Evolutionary conservation across 2,113 vertebrate genomes (phyloP), one percentile per base, ranked within the genome.

Genomic region (Tachysurus vachellii): DNA sequence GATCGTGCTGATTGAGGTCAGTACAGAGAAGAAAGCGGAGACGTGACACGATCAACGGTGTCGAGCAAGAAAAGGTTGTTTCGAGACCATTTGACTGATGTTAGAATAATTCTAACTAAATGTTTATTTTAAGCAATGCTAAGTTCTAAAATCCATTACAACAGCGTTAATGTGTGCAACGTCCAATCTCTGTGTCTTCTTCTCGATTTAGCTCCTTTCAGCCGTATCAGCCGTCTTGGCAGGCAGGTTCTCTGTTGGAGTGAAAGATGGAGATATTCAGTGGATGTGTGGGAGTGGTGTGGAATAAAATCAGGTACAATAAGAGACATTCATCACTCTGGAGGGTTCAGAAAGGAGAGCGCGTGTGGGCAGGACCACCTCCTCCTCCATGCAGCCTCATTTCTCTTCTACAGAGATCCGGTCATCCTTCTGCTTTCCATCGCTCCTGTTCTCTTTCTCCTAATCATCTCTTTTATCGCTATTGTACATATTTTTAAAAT

Each of bases 301-400:
- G 86, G 88, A 79, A 90, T 85, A 87, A 80, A 90, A 85, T 73
- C 79, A 88, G 80, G 85, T 87, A 77, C 77, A 83, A 90, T 85
- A 83, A 88, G 70, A 86, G 73, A 89, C 84, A 89, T 89, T 90
- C 88, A 90, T 89, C 88, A 87, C 89, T 90, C 86, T 19, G 66
- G 84, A 87, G 89, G 71, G 86, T 89, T 92, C 88, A 92, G 80
- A 89, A 84, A 91, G 85, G 77, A 85, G 84, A 86, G 54, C 31
- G 59, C 87, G 91, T 92, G 94, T 92, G 90, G 93, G 93, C 88
- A 91, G 90, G 91, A 76, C 91, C 89, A 86, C 92, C 91, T 88
- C 91, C 92, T 88, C 88, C 92, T 89, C 88, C 84, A 89, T 82
- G 85, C 90, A 91, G 87, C 89, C 90, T 91, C 87, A 42, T 83